phyloP scores from a whole-genome alignment of 2,888 invertebrate species.

The Campopleginae sp. region DNA sequence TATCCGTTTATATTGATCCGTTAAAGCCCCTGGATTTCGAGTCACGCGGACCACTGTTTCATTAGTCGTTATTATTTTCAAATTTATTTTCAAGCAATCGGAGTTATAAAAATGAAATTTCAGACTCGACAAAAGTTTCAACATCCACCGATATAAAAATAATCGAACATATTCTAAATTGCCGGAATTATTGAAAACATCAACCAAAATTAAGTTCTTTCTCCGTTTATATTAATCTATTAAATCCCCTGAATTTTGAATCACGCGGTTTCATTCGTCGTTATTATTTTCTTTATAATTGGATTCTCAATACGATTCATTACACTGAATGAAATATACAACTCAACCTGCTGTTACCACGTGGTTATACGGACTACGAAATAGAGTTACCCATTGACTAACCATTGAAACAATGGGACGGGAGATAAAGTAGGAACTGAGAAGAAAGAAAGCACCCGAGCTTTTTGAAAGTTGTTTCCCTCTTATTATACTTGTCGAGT shows the following conservation, averaged over 20 bases:
- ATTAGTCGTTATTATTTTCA: neutral
- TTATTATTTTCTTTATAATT: neutral
- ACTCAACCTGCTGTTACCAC: neutral
- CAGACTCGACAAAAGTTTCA: neutral
- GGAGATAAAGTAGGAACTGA: neutral
- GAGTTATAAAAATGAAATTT: neutral
- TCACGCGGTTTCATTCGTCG: neutral
- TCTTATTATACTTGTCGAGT: neutral
- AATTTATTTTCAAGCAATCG: neutral
- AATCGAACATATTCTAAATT: neutral
- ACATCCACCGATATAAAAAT: neutral
- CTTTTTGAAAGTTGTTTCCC: constrained; percentile 32
- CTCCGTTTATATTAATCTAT: neutral
- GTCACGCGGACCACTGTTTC: neutral
- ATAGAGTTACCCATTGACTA: constrained; percentile 8
- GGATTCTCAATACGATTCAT: neutral
- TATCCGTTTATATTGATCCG: neutral
- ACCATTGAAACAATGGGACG: constrained; percentile 25
- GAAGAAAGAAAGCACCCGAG: constrained; percentile 40
- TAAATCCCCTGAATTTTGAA: neutral
- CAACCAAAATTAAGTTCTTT: neutral
- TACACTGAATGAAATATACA: neutral
- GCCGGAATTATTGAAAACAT: neutral
- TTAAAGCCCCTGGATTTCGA: neutral
- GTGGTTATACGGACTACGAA: constrained; percentile 10